Conservation (phyloP, 2,113 vertebrate genomes). For the Nannospalax galili region DNA sequence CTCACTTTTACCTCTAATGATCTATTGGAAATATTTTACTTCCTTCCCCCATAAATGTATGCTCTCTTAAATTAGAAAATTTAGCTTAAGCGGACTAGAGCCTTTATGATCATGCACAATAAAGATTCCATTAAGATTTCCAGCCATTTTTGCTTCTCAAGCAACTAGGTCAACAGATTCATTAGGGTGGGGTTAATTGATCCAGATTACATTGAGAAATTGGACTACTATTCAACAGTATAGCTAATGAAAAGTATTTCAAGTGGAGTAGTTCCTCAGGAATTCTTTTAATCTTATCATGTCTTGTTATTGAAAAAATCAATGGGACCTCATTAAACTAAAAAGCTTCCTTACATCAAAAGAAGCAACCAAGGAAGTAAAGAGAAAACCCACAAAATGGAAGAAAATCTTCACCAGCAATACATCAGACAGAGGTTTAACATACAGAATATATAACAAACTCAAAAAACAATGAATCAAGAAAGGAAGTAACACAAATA, state of each 20-base stretch:
- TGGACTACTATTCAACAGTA: neutral
- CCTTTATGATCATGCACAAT: neutral
- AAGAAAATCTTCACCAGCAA: too few relatives aligned
- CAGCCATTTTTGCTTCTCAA: neutral
- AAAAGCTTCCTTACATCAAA: too few relatives aligned
- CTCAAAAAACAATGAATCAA: too few relatives aligned
- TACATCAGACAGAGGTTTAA: too few relatives aligned
- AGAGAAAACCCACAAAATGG: too few relatives aligned
- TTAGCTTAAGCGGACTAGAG: too few relatives aligned
- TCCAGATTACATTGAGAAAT: neutral
- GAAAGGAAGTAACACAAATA: too few relatives aligned
- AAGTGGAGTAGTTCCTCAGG: neutral
- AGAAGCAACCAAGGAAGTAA: too few relatives aligned
- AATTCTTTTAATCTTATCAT: neutral
- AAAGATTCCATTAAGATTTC: neutral
- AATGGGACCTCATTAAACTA: too few relatives aligned
- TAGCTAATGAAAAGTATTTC: neutral
- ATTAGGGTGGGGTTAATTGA: neutral
- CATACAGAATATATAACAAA: too few relatives aligned
- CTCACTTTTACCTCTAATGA: neutral
- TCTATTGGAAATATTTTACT: neutral
- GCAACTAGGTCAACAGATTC: neutral
- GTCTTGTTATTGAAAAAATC: neutral
- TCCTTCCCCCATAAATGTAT: neutral
- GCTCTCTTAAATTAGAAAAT: neutral